Base-by-base conservation (phyloP, 2,797 vertebrate genomes). In the Chiroxiphia lanceolata region DNA sequence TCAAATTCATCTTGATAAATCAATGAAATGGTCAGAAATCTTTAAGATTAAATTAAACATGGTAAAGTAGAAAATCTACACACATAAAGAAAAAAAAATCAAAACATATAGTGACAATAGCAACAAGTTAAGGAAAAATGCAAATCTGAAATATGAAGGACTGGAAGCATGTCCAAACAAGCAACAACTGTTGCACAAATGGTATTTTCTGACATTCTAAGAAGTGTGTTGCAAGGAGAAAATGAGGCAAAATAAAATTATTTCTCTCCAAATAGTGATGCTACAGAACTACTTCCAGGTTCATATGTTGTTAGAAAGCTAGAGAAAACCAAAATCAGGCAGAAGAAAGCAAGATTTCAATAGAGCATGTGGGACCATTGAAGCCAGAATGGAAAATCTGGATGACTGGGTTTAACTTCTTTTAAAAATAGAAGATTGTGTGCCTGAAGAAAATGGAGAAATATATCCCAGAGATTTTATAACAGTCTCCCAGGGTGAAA, bases 1-100 rank as follows among this genome's bases (percentile, higher is more conserved):
- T 81, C 88, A 83, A 94, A 93, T 77, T 71, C 26, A 75, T 93
- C 19, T 53, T 50, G 72, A 93, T 83, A 86, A 81, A 91, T 71
- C 11, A 5, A 83, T 75, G 42, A 78, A 90, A 88, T 86, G 23
- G 21, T 75, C 38, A 89, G 50, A 91, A 94, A 14, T 15, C 71
- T 94, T 83, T 78, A 60, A 89, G 29, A 79, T 36, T 2, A 53
- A 87, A 89, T 80, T 64, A 33, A 87, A 51, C 8, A 22, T 2
- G 54, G 5, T 25, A 65, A 54, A 69, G 27, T 45, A 71, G 7
- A 77, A 63, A 83, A 93, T 22, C 11, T 38, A 7, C 6, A 26
- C 4, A 22, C 7, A 26, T 27, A 45, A 91, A 80, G 15, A 74
- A 89, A 92, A 81, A 63, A 8, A 59, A 80, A 78, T 36, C 16